Conservation (phyloP, 2,888 invertebrate genomes). For the Buathra laborator region DNA sequence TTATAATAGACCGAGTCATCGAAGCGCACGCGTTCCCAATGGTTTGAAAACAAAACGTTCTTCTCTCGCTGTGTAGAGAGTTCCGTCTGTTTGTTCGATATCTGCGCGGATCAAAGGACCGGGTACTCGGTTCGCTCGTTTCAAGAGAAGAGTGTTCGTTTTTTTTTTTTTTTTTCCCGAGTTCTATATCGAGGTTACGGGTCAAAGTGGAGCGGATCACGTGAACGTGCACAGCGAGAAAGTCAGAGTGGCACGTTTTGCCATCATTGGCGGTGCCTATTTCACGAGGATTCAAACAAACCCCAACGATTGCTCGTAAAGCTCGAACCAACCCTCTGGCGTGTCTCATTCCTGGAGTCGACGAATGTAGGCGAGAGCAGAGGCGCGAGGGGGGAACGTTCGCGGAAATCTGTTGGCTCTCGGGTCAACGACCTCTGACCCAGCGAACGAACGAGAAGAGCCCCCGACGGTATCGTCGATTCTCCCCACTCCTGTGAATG, state of each 20-base stretch:
- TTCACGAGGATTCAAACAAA: slow-evolving; percentile 74
- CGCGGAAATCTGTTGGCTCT: slow-evolving; percentile 64
- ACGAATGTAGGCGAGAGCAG: slow-evolving; percentile 22
- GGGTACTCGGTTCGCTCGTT: slow-evolving; percentile 41
- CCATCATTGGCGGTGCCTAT: slow-evolving; percentile 46
- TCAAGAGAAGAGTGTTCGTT: slow-evolving; percentile 7
- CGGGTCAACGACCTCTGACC: slow-evolving; percentile 84
- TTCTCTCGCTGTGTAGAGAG: not conserved
- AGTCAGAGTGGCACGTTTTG: slow-evolving; percentile 3
- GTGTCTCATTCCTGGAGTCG: slow-evolving; percentile 1
- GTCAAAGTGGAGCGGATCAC: slow-evolving; percentile 31
- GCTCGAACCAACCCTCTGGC: slow-evolving; percentile 12
- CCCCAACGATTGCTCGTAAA: slow-evolving; percentile 47
- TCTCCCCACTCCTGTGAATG: slow-evolving; percentile 57
- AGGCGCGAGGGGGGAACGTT: slow-evolving; percentile 64
- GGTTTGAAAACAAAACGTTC: slow-evolving; percentile 17
- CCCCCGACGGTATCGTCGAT: slow-evolving; percentile 72
- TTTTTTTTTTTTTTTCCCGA: slow-evolving; percentile 14
- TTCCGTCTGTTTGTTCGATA: slow-evolving; percentile 28
- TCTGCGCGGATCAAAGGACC: slow-evolving; percentile 41
- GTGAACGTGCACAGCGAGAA: not conserved
- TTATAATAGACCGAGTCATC: slow-evolving; percentile 30
- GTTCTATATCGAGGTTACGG: slow-evolving; percentile 35
- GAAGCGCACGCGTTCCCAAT: slow-evolving; percentile 26
- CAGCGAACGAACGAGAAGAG: slow-evolving; percentile 74